Percentiles rank a stretch among this genome's conserved stretches.
These are phyloP conservation scores for Atrina japonica DNA, from an alignment of 2,888 invertebrate species.

Conservation along the genomic window DNA sequence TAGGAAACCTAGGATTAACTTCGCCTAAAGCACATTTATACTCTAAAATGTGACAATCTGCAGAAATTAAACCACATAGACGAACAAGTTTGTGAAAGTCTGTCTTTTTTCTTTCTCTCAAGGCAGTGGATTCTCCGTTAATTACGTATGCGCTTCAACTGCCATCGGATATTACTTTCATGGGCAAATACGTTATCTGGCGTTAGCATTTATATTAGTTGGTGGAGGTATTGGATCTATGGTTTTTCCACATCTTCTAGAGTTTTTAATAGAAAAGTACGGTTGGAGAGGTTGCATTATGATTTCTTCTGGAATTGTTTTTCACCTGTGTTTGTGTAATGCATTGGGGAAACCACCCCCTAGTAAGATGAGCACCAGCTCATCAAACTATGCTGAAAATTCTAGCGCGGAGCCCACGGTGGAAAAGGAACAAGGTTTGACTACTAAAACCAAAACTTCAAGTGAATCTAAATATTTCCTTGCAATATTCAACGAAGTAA, in stretches of 20 bases:
- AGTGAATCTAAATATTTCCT: background rate
- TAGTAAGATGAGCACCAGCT: background rate
- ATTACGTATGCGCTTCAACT: constrained; percentile 26
- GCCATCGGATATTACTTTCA: constrained; percentile 25
- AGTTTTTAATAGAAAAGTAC: constrained; percentile 9
- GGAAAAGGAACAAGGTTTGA: background rate
- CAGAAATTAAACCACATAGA: no score
- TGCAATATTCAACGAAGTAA: background rate
- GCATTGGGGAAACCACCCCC: constrained; percentile 3
- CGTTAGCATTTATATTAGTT: constrained; percentile 16
- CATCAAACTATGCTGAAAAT: no score
- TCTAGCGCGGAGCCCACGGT: no score
- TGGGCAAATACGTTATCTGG: constrained; percentile 10
- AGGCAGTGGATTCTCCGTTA: constrained; percentile 33
- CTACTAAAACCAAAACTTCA: background rate
- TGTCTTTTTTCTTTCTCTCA: background rate
- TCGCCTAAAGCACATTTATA: no score
- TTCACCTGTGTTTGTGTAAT: constrained; percentile 14
- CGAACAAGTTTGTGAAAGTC: no score
- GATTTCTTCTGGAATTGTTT: constrained; percentile 23
- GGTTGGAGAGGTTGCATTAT: constrained; percentile 34
- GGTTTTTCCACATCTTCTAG: constrained; percentile 13
- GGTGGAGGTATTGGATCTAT: constrained; percentile 27
- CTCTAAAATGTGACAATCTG: no score
- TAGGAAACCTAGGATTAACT: no score